Conservation (phyloP, 2,888 invertebrate species). For the Timandra comae region DNA sequence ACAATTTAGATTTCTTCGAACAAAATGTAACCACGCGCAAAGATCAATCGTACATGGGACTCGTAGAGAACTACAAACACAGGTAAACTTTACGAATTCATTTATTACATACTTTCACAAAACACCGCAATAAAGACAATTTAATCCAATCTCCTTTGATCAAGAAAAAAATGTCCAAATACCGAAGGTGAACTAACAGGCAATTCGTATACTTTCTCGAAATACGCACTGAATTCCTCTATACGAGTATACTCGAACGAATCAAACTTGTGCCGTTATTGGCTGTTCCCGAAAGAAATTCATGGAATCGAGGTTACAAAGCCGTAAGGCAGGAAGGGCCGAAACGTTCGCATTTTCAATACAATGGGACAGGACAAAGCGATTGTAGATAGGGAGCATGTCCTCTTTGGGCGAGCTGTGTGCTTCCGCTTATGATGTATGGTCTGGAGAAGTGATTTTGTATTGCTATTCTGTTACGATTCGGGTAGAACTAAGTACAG, state of each 20-base stretch:
- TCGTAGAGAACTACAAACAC: no score
- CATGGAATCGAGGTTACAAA: conserved; percentile 38
- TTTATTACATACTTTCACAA: conserved; percentile 3
- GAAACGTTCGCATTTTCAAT: conserved; percentile 43
- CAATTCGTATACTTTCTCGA: conserved; percentile 22
- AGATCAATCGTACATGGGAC: no score
- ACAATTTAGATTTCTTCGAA: no score
- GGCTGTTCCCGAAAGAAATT: conserved; percentile 60
- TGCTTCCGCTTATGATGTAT: no score
- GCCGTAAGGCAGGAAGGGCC: conserved; percentile 43
- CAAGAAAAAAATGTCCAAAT: conserved; percentile 17
- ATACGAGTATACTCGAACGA: no score
- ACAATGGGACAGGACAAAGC: conserved; percentile 43
- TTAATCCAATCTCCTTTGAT: conserved; percentile 23
- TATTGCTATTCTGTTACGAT: no score
- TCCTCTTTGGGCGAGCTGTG: no score
- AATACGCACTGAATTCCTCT: conserved; percentile 28
- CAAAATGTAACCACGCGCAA: no score
- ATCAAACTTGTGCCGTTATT: conserved; percentile 50
- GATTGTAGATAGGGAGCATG: no score
- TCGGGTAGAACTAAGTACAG: no score
- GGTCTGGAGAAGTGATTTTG: no score
- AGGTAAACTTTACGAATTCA: conserved; percentile 5
- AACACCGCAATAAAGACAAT: conserved; percentile 18
- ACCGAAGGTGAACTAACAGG: conserved; percentile 20